Evolutionary conservation across 2,113 vertebrate genomes (phyloP).

Genomic region (Egretta garzetta): DNA sequence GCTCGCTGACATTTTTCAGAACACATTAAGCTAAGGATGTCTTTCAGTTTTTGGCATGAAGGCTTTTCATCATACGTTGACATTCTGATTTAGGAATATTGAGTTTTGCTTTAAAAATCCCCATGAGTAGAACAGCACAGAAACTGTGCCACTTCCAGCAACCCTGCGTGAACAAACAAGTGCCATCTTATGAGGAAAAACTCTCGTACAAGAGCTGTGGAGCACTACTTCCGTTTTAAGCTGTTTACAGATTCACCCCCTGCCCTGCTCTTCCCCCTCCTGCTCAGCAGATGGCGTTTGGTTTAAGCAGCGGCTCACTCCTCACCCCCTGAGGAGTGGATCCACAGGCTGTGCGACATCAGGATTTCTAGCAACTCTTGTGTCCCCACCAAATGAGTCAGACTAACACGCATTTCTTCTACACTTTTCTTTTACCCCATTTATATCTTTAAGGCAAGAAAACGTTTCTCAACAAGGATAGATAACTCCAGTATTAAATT

Average conservation of each 20-base stretch:
- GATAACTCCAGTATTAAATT: not conserved
- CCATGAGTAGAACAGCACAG: no score
- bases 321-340: accelerated
- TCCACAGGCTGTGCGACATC: not conserved
- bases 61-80: not conserved
- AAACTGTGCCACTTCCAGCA: accelerated
- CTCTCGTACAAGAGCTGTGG: accelerated
- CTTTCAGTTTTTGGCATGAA: not conserved
- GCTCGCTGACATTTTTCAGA: not conserved
- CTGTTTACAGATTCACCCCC: not conserved
- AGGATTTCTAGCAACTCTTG: not conserved
- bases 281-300: not conserved
- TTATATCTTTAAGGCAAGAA: not conserved
- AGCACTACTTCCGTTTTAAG: not conserved
- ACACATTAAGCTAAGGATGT: not conserved
- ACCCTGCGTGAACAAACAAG: not conserved
- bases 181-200: not conserved
- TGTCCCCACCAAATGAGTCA: no score
- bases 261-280: not conserved
- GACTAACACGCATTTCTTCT: not conserved
- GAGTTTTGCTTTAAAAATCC: not conserved
- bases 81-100: not conserved
- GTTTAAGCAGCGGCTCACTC: not conserved
- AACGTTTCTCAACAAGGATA: not conserved
- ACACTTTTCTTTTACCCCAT: not conserved